Conservation (phyloP, 1,140 invertebrate genomes). For the Steinernema khuongi region DNA sequence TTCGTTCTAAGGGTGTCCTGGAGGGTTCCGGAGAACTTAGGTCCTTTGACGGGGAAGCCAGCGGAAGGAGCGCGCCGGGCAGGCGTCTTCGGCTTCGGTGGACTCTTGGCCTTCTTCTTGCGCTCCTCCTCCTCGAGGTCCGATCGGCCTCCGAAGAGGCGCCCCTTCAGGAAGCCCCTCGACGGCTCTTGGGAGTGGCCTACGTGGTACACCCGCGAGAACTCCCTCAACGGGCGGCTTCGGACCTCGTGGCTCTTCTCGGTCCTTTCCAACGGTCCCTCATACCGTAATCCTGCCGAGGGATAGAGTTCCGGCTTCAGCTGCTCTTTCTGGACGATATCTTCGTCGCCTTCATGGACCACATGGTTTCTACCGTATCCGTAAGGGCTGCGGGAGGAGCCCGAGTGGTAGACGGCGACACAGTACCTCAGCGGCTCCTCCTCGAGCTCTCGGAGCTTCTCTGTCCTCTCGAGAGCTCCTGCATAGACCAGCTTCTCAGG, state of each 20-base stretch:
- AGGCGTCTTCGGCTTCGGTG: background rate
- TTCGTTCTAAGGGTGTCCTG: background rate
- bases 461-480: slow-evolving; percentile 44
- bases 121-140: slow-evolving; percentile 7
- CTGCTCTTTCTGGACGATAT: slow-evolving; percentile 43
- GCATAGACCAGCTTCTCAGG: background rate
- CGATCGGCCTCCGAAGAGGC: background rate
- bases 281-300: background rate
- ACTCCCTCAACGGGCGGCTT: background rate
- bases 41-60: background rate
- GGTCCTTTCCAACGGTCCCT: slow-evolving; percentile 25
- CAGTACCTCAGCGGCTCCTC: slow-evolving; percentile 27
- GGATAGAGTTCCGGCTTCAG: slow-evolving; percentile 20
- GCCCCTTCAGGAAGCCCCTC: background rate
- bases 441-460: slow-evolving; percentile 6
- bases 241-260: slow-evolving; percentile 19
- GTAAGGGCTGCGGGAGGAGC: background rate
- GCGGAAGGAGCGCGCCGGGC: background rate
- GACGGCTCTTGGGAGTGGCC: background rate
- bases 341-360: slow-evolving; percentile 37
- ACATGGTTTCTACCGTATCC: slow-evolving; percentile 7
- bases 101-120: slow-evolving; percentile 15
- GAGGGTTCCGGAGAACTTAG: background rate
- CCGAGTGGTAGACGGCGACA: slow-evolving; percentile 32
- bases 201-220: background rate